phyloP scores from a whole-genome alignment of 2,113 vertebrate species.

The Grus americana region DNA sequence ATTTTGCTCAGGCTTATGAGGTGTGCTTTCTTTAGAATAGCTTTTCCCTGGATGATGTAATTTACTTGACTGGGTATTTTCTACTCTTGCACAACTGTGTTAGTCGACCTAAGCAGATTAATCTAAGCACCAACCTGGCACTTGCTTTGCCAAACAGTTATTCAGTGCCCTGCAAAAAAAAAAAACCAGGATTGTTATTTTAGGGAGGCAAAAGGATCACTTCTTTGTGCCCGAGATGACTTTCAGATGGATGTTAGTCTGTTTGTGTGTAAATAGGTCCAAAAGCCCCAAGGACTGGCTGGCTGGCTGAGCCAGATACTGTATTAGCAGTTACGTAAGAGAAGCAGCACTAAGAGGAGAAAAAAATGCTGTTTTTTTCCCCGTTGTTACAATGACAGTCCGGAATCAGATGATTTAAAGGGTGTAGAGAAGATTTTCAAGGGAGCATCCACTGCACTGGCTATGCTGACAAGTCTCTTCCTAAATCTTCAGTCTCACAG shows the following conservation, averaged over 20 bases:
- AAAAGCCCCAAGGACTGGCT: constrained; percentile 22
- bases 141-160: not conserved
- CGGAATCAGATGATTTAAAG: not conserved
- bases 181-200: constrained; percentile 2
- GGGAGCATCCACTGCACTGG: not conserved
- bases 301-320: not conserved
- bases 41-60: constrained; percentile 75
- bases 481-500: not conserved
- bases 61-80: constrained; percentile 68
- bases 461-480: not conserved
- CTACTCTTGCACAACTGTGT: constrained; percentile 59
- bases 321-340: constrained; percentile 21
- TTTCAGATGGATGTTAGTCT: constrained; percentile 43
- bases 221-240: not conserved
- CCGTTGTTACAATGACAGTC: not conserved
- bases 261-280: constrained; percentile 51
- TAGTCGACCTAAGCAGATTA: constrained; percentile 63
- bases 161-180: not conserved
- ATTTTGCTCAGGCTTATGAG: constrained; percentile 43
- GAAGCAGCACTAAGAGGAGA: not conserved
- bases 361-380: not conserved
- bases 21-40: constrained; percentile 68
- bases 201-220: not conserved
- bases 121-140: constrained; percentile 40
- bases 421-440: not conserved